Percentiles rank a stretch among this genome's conserved stretches.
Evolutionary conservation across 1,140 invertebrate species (phyloP).

Genomic region (Drosophila tani): DNA sequence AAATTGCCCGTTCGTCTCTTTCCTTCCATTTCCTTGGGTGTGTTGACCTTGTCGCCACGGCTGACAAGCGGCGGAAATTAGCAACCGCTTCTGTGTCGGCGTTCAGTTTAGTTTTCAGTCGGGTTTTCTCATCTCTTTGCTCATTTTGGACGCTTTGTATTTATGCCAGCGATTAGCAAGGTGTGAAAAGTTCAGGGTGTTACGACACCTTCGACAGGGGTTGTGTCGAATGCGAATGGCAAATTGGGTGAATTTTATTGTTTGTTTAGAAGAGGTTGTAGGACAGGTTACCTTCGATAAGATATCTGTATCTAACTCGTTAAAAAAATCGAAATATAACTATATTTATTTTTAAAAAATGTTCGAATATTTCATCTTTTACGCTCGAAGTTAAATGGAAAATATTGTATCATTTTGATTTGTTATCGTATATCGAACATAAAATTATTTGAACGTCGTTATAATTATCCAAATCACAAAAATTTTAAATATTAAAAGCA

Average conservation of each 20-base stretch:
- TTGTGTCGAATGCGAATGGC: slow-evolving; percentile 36
- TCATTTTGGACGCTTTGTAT: slow-evolving; percentile 28
- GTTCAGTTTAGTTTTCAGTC: slow-evolving; percentile 45
- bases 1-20: slow-evolving; percentile 42
- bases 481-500: no score
- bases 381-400: no score
- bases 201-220: slow-evolving; percentile 17
- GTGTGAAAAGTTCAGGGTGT: slow-evolving; percentile 74
- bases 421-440: no score
- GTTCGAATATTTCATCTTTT: no score
- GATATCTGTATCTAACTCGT: background rate
- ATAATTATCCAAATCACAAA: no score
- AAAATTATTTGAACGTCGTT: no score
- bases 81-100: slow-evolving; percentile 70
- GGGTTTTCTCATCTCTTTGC: slow-evolving; percentile 13
- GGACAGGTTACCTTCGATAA: background rate
- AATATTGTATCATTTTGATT: no score
- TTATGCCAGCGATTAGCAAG: slow-evolving; percentile 67
- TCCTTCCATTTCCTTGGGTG: slow-evolving; percentile 58
- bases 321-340: background rate
- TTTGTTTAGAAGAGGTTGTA: slow-evolving; percentile 9
- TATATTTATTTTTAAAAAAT: no score
- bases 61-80: slow-evolving; percentile 72
- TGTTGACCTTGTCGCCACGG: slow-evolving; percentile 71
- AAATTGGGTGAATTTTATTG: slow-evolving; percentile 17